Evolutionary conservation across 2,888 invertebrate species (phyloP).

Genomic region (Cyclophora albipunctata): DNA sequence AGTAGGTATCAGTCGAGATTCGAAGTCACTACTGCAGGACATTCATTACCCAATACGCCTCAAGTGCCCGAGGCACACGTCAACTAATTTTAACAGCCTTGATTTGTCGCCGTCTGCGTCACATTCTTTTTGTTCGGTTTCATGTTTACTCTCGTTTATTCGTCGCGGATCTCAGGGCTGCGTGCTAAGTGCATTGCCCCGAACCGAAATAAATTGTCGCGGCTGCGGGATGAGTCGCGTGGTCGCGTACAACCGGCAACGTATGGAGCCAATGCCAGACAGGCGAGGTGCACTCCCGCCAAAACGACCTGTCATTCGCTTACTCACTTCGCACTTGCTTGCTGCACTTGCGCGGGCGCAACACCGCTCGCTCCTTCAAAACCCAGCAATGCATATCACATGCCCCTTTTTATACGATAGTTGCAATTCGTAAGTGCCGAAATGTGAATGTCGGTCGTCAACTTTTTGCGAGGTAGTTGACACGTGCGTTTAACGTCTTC

Average conservation of each 20-base stretch:
- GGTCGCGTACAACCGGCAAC: conserved; percentile 66
- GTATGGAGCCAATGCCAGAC: conserved; percentile 35
- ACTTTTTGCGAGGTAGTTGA: conserved; percentile 44
- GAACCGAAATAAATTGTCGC: conserved; percentile 74
- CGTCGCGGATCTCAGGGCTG: conserved; percentile 62
- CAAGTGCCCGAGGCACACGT: conserved; percentile 27
- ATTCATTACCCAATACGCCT: conserved; percentile 18
- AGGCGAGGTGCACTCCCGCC: conserved; percentile 34
- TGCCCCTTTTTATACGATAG: conserved; percentile 14
- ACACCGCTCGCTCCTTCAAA: conserved; percentile 24
- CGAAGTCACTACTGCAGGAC: conserved; percentile 9
- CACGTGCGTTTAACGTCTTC: conserved; percentile 29
- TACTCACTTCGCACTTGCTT: conserved; percentile 27
- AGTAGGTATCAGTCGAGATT: neutral
- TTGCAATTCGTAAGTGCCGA: conserved; percentile 5
- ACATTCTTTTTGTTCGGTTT: conserved; percentile 41
- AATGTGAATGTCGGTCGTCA: conserved; percentile 30
- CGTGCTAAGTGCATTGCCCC: conserved; percentile 71
- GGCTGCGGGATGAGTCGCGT: conserved; percentile 47
- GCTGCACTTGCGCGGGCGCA: conserved; percentile 31
- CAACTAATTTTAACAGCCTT: conserved; percentile 55
- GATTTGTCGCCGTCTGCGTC: conserved; percentile 44
- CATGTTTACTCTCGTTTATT: conserved; percentile 59
- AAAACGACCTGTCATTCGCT: conserved; percentile 48
- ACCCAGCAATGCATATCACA: conserved; percentile 30